A percentile compares a stretch with the other conserved stretches of the same genome.
These are phyloP conservation scores for Diorhabda elongata DNA, from an alignment of 1,140 invertebrate genomes.

Conservation along the genomic window DNA sequence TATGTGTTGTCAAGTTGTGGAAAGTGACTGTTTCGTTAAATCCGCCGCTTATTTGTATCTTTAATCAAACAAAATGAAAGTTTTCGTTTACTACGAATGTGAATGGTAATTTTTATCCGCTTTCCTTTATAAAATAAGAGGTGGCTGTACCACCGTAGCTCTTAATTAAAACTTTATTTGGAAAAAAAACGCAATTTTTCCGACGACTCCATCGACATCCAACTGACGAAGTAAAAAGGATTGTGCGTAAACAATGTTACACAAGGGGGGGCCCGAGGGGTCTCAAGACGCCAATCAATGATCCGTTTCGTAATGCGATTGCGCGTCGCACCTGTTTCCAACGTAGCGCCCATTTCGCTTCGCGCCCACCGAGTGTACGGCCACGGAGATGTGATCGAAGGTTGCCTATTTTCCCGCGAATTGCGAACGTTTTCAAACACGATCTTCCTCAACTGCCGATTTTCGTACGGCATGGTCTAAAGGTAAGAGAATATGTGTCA, in stretches of 20 bases:
- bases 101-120: no score
- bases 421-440: neutral
- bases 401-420: constrained; percentile 8
- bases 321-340: constrained; percentile 36
- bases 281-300: constrained; percentile 37
- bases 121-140: no score
- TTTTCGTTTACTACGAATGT: no score
- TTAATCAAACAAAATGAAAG: no score
- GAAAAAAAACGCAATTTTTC: no score
- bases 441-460: neutral
- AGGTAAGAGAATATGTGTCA: neutral
- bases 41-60: no score
- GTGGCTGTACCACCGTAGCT: no score
- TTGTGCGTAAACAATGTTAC: constrained; percentile 34
- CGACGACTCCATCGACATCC: no score
- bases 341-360: constrained; percentile 9
- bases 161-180: no score
- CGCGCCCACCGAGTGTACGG: neutral
- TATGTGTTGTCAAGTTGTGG: no score
- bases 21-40: no score
- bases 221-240: constrained; percentile 16
- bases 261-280: constrained; percentile 24
- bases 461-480: constrained; percentile 4
- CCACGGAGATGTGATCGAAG: constrained; percentile 22
- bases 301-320: constrained; percentile 29